Conservation (phyloP, 1,140 invertebrate genomes). For the Anastrepha ludens region DNA sequence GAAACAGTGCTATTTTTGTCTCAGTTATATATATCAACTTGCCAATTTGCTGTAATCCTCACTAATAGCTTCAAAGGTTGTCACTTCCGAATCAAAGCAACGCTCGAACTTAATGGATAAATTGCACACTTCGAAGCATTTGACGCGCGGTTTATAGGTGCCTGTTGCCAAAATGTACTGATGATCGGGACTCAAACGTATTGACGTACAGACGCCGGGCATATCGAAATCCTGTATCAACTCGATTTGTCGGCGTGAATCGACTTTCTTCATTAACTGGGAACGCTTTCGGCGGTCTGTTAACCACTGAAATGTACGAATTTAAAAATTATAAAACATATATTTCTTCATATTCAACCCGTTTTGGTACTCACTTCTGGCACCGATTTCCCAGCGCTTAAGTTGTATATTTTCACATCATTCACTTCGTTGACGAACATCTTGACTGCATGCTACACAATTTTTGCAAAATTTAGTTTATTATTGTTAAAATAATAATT, state of each 20-base stretch:
- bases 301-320: conserved; percentile 88
- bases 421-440: conserved; percentile 91
- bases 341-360: neutral
- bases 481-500: neutral
- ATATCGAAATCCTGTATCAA: conserved; percentile 99
- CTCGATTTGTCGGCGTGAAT: conserved; percentile 92
- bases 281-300: conserved; percentile 90
- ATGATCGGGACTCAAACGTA: conserved; percentile 92
- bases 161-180: conserved; percentile 95
- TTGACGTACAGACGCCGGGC: conserved; percentile 92
- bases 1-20: neutral
- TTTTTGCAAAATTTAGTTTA: neutral
- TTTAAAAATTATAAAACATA: conserved; percentile 36
- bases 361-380: conserved; percentile 89
- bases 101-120: conserved; percentile 98
- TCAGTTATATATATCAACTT: conserved; percentile 61
- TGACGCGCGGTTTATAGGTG: conserved; percentile 96
- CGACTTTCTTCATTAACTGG: conserved; percentile 92
- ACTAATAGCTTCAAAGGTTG: conserved; percentile 89
- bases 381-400: conserved; percentile 95
- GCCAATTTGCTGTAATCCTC: conserved; percentile 93
- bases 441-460: conserved; percentile 56
- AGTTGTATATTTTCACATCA: conserved; percentile 98
- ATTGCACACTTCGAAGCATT: conserved; percentile 97
- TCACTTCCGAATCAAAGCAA: conserved; percentile 97